Conservation (phyloP, 2,888 invertebrate genomes). For the Laspeyria flexula region DNA sequence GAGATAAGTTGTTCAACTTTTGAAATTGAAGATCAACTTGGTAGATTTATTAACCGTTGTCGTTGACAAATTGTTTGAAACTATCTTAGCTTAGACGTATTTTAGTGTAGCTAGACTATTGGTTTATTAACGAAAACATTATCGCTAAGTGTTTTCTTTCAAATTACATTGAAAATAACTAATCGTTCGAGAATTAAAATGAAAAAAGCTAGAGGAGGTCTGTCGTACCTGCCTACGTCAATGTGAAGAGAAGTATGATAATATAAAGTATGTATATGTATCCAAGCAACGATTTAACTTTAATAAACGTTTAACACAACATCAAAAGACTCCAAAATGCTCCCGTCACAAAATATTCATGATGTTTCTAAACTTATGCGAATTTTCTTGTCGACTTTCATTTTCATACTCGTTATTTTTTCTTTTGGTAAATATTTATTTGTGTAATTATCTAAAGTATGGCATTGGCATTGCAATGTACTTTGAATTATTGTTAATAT, state of each 20-base stretch:
- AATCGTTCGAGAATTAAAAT: too few species aligned
- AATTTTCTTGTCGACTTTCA: not conserved
- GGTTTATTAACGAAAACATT: not conserved
- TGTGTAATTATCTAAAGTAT: not conserved
- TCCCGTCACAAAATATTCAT: not conserved
- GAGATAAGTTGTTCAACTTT: too few species aligned
- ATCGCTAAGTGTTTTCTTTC: too few species aligned
- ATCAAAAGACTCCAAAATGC: not conserved
- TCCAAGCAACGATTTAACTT: too few species aligned
- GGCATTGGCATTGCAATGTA: not conserved
- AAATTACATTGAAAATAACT: too few species aligned
- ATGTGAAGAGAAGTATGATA: too few species aligned
- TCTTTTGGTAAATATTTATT: not conserved
- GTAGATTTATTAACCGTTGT: constrained; percentile 3
- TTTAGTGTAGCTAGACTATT: not conserved
- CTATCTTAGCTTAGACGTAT: not conserved
- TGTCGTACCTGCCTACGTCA: too few species aligned
- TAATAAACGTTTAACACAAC: not conserved
- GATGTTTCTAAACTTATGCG: not conserved
- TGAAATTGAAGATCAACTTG: not conserved
- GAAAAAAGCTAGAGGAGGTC: too few species aligned
- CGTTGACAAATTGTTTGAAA: not conserved
- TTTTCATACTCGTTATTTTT: not conserved
- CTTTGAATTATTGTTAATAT: not conserved
- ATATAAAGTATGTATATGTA: too few species aligned